A percentile compares a stretch with the other conserved stretches of the same genome.
phyloP scores from a whole-genome alignment of 2,888 invertebrate genomes.

The Troilus luridus region DNA sequence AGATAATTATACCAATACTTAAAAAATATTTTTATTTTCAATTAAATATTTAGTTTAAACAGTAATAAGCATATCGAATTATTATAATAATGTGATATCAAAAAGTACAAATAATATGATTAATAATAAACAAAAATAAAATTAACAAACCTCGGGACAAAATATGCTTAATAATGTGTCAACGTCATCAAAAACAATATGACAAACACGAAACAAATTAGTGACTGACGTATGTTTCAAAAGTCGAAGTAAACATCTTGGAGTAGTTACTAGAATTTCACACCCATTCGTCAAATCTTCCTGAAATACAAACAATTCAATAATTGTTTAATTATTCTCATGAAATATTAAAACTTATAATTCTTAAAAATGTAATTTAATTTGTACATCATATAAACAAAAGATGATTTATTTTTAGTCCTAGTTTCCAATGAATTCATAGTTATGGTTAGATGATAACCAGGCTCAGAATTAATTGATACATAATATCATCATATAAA shows the following conservation, averaged over 20 bases:
- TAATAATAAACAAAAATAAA: neutral
- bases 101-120: neutral
- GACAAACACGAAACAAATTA: conserved; percentile 76
- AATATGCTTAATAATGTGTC: conserved; percentile 76
- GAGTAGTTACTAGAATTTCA: conserved; percentile 81
- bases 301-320: conserved; percentile 65
- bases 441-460: too few relatives aligned
- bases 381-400: too few relatives aligned
- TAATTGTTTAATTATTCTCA: neutral
- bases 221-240: conserved; percentile 71
- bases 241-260: conserved; percentile 73
- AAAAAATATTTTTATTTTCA: too few relatives aligned
- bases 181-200: conserved; percentile 80
- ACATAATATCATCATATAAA: too few relatives aligned
- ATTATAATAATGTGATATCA: neutral
- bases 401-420: too few relatives aligned
- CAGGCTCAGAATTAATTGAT: too few relatives aligned
- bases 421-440: too few relatives aligned
- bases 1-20: neutral
- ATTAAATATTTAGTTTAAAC: neutral
- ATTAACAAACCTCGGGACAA: conserved; percentile 68
- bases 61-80: neutral
- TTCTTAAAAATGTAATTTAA: neutral
- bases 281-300: conserved; percentile 76
- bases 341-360: conserved; percentile 66